A percentile compares a stretch with the other conserved stretches of the same genome.
Evolutionary conservation across 2,888 invertebrate species (phyloP).

Genomic region (Drosophila nr. perissopoda): DNA sequence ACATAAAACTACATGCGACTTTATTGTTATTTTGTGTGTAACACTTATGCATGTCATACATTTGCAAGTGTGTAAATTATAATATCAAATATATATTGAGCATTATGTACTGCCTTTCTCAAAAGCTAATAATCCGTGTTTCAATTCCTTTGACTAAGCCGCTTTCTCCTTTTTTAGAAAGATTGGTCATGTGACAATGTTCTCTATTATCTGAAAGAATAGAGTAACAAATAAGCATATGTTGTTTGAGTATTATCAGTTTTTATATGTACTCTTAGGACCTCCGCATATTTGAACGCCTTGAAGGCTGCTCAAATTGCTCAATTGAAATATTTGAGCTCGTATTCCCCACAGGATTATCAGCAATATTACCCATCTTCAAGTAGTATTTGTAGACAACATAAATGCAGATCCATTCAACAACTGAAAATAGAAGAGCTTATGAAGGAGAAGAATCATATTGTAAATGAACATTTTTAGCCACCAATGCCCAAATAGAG

Average conservation of each 20-base stretch:
- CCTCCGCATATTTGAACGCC: neutral
- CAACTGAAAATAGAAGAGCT: slow-evolving; percentile 19
- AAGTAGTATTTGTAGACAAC: slow-evolving; percentile 48
- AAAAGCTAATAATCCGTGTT: neutral
- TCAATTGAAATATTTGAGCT: too few species aligned
- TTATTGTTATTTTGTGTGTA: neutral
- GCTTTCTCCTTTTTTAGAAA: neutral
- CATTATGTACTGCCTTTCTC: neutral
- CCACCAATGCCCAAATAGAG: slow-evolving; percentile 52
- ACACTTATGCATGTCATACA: neutral
- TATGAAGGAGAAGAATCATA: neutral
- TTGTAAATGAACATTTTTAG: neutral
- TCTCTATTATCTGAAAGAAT: neutral
- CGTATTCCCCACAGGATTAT: neutral
- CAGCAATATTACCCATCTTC: neutral
- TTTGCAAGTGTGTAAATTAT: neutral
- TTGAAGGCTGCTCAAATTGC: neutral
- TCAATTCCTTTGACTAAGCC: neutral
- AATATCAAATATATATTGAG: neutral
- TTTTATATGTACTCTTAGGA: neutral
- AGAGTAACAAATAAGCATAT: neutral
- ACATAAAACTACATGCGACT: neutral
- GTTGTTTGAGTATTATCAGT: neutral
- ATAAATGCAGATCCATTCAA: slow-evolving; percentile 47
- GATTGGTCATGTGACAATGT: too few species aligned